Conservation (phyloP, 1,140 invertebrate species). For the Lepidurus apus region DNA sequence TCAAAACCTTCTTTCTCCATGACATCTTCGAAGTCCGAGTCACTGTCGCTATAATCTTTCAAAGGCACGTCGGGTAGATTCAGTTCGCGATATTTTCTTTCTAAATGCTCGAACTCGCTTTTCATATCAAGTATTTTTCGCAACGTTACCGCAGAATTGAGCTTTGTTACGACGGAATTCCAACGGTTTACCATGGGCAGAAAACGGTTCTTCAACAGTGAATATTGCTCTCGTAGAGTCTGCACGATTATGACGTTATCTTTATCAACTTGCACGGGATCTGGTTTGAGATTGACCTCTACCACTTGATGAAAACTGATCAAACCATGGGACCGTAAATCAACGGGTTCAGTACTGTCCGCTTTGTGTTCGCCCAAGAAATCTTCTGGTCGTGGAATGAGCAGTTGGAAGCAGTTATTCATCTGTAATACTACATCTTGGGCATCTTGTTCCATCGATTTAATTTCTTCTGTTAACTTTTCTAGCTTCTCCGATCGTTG, state of each 20-base stretch:
- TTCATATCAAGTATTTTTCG: constrained; percentile 41
- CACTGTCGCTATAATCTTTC: constrained; percentile 36
- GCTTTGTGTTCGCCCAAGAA: constrained; percentile 37
- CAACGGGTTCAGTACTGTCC: neutral
- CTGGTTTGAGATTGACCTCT: constrained; percentile 23
- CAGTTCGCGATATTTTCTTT: constrained; percentile 38
- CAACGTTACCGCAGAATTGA: constrained; percentile 20
- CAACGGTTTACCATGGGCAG: constrained; percentile 38
- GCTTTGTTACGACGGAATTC: constrained; percentile 33
- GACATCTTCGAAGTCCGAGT: constrained; percentile 46
- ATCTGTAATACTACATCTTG: constrained; percentile 42
- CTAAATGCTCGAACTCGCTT: constrained; percentile 31
- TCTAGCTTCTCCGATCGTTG: constrained; percentile 40
- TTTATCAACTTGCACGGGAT: constrained; percentile 36
- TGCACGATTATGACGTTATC: constrained; percentile 39
- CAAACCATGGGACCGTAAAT: constrained; percentile 37
- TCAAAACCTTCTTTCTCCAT: constrained; percentile 48
- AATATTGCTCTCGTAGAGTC: constrained; percentile 40
- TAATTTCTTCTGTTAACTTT: constrained; percentile 41
- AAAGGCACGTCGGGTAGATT: constrained; percentile 35
- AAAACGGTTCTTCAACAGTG: constrained; percentile 37
- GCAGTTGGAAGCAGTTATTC: constrained; percentile 45
- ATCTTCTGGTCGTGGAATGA: constrained; percentile 44
- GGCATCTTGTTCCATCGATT: constrained; percentile 41
- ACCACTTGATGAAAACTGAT: constrained; percentile 28